Base-by-base conservation (phyloP, 2,113 vertebrate genomes). In the Silurus meridionalis region DNA sequence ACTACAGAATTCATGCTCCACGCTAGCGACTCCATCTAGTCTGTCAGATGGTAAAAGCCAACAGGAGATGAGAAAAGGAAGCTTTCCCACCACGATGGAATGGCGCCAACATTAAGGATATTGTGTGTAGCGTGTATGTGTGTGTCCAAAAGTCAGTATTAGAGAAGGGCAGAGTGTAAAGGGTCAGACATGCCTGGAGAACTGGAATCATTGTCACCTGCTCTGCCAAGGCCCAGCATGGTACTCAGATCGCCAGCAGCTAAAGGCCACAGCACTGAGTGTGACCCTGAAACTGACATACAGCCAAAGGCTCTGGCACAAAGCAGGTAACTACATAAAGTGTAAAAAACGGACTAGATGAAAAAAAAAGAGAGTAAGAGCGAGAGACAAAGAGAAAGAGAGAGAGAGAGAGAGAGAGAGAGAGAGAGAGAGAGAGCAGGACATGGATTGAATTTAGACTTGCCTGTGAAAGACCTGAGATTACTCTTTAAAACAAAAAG, bases 221-320 rank as follows among this genome's bases (percentile, higher is more conserved):
- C 85, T 84, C 82, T 86, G 85, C 67, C 88, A 89, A 82, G 75
- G 63, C 80, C 50, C 83, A 82, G 85, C 58, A 17, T 46, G 85
- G 80, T 60, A 85, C 79, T 69, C 61, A 69, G 71, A 71, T 71
- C 14, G 55, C 82, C 67, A 75, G 57, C 72, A 84, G 63, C 25
- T 63, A 67, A 64, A 82, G 85, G 21, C 82, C 82, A 87, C 63
- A 89, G 81, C 25, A 69, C 48, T 25, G 64, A 79, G 84, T 71
- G 28, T 79, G 84, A 86, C 85, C 85, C 79, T 63, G 79, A 71
- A 81, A 72, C 61, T 46, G 19, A 79, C 50, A 85, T 46, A 69
- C 28, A 71, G 82, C 88, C 61, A 69, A 78, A 46, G 28, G 10
- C 58, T 83, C 77, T 84, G 77, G 77, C 84, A 86, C 75, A 80